phyloP scores from a whole-genome alignment of 2,888 invertebrate species.

The Philonicus albiceps region DNA sequence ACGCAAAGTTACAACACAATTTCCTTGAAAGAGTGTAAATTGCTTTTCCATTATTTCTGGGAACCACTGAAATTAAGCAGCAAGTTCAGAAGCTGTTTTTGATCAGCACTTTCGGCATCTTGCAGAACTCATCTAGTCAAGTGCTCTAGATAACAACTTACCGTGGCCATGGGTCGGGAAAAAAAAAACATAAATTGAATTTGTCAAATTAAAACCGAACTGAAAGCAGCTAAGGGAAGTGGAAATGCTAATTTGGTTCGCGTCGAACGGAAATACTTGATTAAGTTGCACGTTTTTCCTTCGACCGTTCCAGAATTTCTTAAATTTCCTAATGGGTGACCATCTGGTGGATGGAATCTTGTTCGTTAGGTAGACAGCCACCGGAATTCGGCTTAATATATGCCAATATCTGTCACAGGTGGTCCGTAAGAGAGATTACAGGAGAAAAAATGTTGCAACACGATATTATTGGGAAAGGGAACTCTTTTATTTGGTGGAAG shows the following conservation, averaged over 20 bases:
- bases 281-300: background rate
- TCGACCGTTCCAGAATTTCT: background rate
- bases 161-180: background rate
- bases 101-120: background rate
- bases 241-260: background rate
- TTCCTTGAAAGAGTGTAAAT: background rate
- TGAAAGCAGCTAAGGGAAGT: background rate
- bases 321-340: conserved; percentile 3
- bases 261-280: background rate
- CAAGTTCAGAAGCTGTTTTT: background rate
- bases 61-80: background rate
- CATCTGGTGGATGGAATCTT: conserved; percentile 14
- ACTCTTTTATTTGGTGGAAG: background rate
- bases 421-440: background rate
- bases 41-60: background rate
- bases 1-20: too few relatives aligned
- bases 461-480: conserved; percentile 4
- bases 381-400: conserved; percentile 27
- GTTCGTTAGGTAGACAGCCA: conserved; percentile 22
- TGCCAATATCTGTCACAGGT: conserved; percentile 29
- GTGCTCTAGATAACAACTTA: background rate
- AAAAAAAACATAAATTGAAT: background rate
- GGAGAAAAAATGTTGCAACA: background rate
- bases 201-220: background rate
- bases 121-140: background rate